A percentile compares a stretch with the other conserved stretches of the same genome.
phyloP scores from a whole-genome alignment of 2,113 vertebrate species.

The Sceloporus undulatus region DNA sequence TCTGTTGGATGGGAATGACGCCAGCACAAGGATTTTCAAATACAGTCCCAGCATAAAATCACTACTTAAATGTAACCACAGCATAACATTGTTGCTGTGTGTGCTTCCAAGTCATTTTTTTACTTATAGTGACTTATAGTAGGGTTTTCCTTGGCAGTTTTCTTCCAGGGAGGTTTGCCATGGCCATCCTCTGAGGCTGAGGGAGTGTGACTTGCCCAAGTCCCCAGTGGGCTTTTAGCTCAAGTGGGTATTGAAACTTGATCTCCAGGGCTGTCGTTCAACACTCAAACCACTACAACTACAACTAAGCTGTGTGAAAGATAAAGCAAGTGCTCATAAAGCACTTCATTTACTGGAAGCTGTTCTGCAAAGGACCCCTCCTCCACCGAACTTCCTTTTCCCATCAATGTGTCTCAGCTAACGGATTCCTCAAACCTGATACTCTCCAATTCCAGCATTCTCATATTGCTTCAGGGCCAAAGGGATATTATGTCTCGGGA shows the following conservation, averaged over 20 bases:
- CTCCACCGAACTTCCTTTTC: neutral
- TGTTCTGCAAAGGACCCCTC: neutral
- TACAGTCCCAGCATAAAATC: neutral
- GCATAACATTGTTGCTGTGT: too few species aligned
- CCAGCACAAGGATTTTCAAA: neutral
- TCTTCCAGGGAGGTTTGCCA: too few species aligned
- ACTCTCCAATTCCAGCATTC: neutral
- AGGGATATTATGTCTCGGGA: neutral
- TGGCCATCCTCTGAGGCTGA: too few species aligned
- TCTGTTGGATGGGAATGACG: rapidly evolving
- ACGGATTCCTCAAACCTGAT: neutral
- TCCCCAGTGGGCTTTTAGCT: too few species aligned
- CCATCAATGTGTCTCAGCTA: neutral
- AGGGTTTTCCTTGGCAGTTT: too few species aligned
- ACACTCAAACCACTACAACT: too few species aligned
- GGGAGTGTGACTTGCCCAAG: too few species aligned
- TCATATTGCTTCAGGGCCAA: neutral
- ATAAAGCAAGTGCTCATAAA: neutral
- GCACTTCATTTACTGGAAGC: neutral
- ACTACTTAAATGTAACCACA: neutral
- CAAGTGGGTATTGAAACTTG: too few species aligned
- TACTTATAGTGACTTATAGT: too few species aligned
- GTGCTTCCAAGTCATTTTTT: too few species aligned
- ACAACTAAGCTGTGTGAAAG: neutral
- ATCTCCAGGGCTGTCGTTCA: too few species aligned